These are phyloP conservation scores for Triplophysa dalaica DNA, from an alignment of 2,113 vertebrate species.

Conservation along the genomic window DNA sequence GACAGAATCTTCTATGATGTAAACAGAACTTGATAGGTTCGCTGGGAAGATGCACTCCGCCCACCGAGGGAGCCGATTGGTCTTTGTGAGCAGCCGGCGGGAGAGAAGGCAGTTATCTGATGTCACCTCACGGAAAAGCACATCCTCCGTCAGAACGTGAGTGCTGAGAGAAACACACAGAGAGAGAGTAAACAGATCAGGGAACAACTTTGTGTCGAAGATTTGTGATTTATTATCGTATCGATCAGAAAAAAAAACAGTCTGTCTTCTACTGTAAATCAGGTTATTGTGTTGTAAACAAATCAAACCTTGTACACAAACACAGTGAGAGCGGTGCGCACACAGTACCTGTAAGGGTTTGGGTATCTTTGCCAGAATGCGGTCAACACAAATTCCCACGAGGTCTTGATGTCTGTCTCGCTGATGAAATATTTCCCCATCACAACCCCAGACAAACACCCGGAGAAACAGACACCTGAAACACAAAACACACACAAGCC, in stretches of 20 bases:
- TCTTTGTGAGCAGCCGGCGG: constrained; percentile 79
- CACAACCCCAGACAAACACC: background rate
- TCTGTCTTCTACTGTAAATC: background rate
- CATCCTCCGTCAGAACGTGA: constrained; percentile 81
- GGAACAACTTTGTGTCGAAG: too few species aligned
- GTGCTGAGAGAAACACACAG: constrained; percentile 60
- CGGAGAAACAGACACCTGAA: background rate
- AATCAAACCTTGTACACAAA: too few species aligned
- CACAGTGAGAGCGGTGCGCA: too few species aligned
- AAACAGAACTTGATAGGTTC: constrained; percentile 74
- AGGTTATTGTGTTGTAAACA: background rate
- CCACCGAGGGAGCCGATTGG: constrained; percentile 81
- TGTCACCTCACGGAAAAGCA: constrained; percentile 76
- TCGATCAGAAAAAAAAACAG: too few species aligned
- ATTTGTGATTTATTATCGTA: too few species aligned
- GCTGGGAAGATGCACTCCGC: constrained; percentile 73
- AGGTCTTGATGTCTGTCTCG: constrained; percentile 69
- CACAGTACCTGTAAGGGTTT: constrained; percentile 78
- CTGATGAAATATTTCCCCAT: constrained; percentile 79
- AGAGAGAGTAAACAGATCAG: background rate
- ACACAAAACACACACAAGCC: background rate
- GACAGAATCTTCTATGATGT: constrained; percentile 78
- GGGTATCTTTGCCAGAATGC: constrained; percentile 83
- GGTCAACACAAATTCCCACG: constrained; percentile 76
- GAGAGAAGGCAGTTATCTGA: constrained; percentile 71